Conservation (phyloP, 2,888 invertebrate genomes). For the Agrochola lota region DNA sequence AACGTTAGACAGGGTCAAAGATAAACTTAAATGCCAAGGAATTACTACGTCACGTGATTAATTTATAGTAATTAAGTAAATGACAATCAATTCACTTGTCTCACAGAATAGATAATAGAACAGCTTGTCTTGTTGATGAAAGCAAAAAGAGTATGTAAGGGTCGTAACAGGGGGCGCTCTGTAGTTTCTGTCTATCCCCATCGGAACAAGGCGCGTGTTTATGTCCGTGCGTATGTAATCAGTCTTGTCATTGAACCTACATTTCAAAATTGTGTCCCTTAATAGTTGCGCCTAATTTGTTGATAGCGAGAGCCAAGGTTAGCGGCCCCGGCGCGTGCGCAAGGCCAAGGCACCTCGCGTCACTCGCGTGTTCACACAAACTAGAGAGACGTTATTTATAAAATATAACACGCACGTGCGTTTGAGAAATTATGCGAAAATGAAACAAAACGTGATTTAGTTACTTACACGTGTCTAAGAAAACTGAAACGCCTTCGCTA, state of each 20-base stretch:
- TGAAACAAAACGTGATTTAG: slow-evolving; percentile 17
- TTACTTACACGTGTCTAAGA: slow-evolving; percentile 23
- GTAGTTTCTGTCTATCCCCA: neutral
- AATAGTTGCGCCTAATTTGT: slow-evolving; percentile 48
- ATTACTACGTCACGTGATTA: slow-evolving; percentile 21
- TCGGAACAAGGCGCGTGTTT: neutral
- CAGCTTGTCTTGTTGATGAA: neutral
- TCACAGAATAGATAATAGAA: neutral
- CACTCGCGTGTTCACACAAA: slow-evolving; percentile 35
- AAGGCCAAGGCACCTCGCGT: slow-evolving; percentile 63
- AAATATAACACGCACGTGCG: slow-evolving; percentile 38
- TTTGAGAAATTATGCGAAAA: slow-evolving; percentile 24
- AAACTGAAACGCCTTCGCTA: neutral
- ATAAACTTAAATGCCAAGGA: slow-evolving; percentile 42
- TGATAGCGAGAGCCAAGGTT: slow-evolving; percentile 66
- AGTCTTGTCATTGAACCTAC: slow-evolving; percentile 26
- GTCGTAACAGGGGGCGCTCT: neutral
- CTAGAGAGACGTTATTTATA: slow-evolving; percentile 32
- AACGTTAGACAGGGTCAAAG: slow-evolving; percentile 27
- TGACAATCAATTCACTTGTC: neutral
- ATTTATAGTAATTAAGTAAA: slow-evolving; percentile 2
- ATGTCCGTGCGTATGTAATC: neutral
- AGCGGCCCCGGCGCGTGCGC: slow-evolving; percentile 53
- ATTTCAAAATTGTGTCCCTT: slow-evolving; percentile 24
- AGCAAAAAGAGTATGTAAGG: neutral